Base-by-base conservation (phyloP, 92 coral and sea anemone species). In the Chrysogorgia sp. region DNA sequence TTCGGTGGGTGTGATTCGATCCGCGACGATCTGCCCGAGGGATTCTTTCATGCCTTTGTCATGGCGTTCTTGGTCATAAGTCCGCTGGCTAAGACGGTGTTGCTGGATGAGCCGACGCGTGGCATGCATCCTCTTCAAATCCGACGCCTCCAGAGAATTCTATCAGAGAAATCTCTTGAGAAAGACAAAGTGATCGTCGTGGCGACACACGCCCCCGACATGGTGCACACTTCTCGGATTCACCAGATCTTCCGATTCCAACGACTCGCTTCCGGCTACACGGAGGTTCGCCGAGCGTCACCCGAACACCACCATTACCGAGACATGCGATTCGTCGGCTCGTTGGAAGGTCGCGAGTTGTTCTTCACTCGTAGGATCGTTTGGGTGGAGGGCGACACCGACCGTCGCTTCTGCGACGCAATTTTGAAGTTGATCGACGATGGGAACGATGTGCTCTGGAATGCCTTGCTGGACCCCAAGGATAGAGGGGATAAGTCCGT, bases 381-480 rank as follows among this genome's bases (percentile, higher is more conserved):
- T 28, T 92, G 97, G 97, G 97, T 92, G 5, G 97, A 92, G 62
- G 97, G 97, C 20, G 92, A 92, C 52, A 92, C 96, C 10, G 97
- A 92, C 63, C 89, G 87, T 50, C 88, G 97, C 34, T 92, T 92
- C 70, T 83, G 91, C 19, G 96, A 92, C 34, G 91, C 88, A 12
- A 68, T 92, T 78, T 60, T 92, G 74, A 89, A 88, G 57, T 65
- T 92, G 45, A 90, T 92, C 55, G 97, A 92, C 75, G 92, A 87
- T 12, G 96, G 96, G 59, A 53, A 84, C 17, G 32, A 66, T 8
- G 92, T 83, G 35, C 79, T 90, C 5, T 76, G 87, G 83, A 89
- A 86, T 57, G 78, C 82, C 34, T 71, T 92, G 9, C 37, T 75
- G 68, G 88, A 81, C 35, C 63, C 63, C 34, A 57, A 10, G 63